These are phyloP conservation scores for Monopterus albus DNA, from an alignment of 2,113 vertebrate species.

Conservation along the genomic window DNA sequence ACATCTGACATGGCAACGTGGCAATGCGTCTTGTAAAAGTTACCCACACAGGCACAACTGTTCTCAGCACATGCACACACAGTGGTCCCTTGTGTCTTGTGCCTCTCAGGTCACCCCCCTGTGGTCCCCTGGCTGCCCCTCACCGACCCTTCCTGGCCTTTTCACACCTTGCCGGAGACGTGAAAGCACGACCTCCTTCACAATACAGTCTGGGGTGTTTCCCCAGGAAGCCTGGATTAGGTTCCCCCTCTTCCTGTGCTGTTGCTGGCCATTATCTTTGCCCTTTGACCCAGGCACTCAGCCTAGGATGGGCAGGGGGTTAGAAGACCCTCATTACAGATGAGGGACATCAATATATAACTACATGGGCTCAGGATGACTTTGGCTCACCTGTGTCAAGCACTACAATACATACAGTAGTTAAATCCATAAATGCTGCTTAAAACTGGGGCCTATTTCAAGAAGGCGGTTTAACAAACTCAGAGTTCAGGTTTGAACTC, in stretches of 20 bases:
- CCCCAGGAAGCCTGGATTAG: slow-evolving; percentile 68
- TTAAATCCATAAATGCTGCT: too few relatives aligned
- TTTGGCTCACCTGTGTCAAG: too few relatives aligned
- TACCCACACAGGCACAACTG: slow-evolving; percentile 12
- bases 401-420: too few relatives aligned
- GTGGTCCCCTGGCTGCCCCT: slow-evolving; percentile 43
- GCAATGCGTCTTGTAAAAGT: slow-evolving; percentile 49
- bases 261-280: slow-evolving; percentile 68
- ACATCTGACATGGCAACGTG: slow-evolving; percentile 53
- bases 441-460: too few relatives aligned
- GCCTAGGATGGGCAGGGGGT: slow-evolving; percentile 8
- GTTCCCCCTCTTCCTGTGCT: slow-evolving; percentile 62
- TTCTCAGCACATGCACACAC: slow-evolving; percentile 38
- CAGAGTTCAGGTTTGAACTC: too few relatives aligned
- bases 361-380: too few relatives aligned
- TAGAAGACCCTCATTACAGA: too few relatives aligned
- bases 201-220: slow-evolving; percentile 67
- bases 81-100: slow-evolving; percentile 36
- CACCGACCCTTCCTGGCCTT: slow-evolving; percentile 43
- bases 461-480: too few relatives aligned
- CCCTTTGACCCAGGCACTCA: slow-evolving; percentile 62
- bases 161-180: slow-evolving; percentile 67
- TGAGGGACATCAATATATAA: too few relatives aligned
- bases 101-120: slow-evolving; percentile 30
- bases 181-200: slow-evolving; percentile 65